phyloP scores from a whole-genome alignment of 1,140 invertebrate genomes.

The Theocolax elegans region DNA sequence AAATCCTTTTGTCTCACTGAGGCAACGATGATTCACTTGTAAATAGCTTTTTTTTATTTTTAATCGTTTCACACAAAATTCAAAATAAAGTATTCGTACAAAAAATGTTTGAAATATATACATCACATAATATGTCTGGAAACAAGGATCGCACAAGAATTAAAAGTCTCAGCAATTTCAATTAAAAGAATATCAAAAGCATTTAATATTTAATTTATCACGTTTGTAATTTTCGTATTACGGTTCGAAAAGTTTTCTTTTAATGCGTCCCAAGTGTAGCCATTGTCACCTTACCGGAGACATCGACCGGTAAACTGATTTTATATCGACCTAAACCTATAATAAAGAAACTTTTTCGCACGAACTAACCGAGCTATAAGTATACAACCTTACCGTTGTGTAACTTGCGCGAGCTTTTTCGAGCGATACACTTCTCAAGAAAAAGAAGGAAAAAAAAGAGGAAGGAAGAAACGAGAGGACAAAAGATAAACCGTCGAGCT shows the following conservation, averaged over 20 bases:
- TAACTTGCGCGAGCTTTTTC: neutral
- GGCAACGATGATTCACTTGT: no score
- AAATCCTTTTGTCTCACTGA: no score
- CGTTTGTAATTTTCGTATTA: neutral
- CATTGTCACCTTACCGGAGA: neutral
- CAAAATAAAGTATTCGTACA: no score
- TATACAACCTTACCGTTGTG: neutral
- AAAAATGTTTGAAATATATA: no score
- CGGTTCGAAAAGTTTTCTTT: neutral
- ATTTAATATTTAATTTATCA: neutral
- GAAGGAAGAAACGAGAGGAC: neutral
- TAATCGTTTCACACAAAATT: no score
- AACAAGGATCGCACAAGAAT: no score
- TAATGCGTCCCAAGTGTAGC: neutral
- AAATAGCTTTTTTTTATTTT: no score
- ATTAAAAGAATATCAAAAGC: neutral
- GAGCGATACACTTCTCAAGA: neutral
- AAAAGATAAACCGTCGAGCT: conserved; percentile 21
- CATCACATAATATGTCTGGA: no score
- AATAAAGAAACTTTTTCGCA: conserved; percentile 21
- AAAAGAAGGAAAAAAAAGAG: neutral
- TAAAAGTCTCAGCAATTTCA: no score
- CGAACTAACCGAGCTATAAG: conserved; percentile 5
- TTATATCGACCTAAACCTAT: conserved; percentile 13
- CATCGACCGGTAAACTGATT: neutral